phyloP scores from a whole-genome alignment of 2,888 invertebrate genomes.

The Spatulosminthurus flaviceps region DNA sequence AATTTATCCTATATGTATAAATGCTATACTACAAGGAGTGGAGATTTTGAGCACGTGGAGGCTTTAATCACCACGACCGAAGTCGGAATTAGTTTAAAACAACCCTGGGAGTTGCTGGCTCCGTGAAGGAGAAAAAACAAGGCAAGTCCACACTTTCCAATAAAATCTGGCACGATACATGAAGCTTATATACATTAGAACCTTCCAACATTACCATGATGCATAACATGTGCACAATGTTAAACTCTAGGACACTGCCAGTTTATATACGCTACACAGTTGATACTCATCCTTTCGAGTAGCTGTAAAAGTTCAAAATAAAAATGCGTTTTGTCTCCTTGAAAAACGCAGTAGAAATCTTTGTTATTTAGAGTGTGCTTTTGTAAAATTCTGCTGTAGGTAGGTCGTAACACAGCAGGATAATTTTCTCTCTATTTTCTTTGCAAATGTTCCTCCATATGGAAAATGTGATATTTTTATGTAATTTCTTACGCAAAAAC shows the following conservation, averaged over 20 bases:
- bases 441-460: neutral
- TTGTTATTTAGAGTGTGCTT: neutral
- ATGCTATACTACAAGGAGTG: no score
- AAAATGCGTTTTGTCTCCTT: conserved; percentile 9
- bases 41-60: no score
- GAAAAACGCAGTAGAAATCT: neutral
- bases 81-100: no score
- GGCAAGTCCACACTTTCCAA: neutral
- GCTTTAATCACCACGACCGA: no score
- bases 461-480: neutral
- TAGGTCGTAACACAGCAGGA: conserved; percentile 9
- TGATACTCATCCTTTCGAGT: no score
- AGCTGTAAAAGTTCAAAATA: neutral
- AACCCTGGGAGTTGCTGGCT: no score
- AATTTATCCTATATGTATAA: no score
- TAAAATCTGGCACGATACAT: neutral
- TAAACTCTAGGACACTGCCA: no score
- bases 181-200: neutral
- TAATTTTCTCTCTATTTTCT: neutral
- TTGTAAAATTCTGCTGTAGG: neutral
- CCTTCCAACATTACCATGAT: no score
- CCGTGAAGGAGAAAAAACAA: neutral
- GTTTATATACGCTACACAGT: neutral
- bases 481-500: neutral
- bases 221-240: no score